These are phyloP conservation scores for Tinea pellionella DNA, from an alignment of 2,888 invertebrate species.

Conservation along the genomic window DNA sequence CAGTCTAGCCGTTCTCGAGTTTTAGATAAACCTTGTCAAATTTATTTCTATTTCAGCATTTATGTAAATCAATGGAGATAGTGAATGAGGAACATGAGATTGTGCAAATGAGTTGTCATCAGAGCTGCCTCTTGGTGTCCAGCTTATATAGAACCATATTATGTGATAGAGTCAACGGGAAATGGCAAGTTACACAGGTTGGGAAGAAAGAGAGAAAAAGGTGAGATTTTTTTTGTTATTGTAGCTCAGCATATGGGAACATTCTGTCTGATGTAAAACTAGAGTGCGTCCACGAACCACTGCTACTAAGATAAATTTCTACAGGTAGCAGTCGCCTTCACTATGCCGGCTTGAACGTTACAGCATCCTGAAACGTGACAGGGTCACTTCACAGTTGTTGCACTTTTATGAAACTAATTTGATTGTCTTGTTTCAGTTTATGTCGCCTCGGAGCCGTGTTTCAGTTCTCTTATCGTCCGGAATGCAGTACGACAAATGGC, in stretches of 20 bases:
- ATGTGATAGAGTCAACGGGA: constrained; percentile 73
- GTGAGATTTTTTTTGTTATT: constrained; percentile 43
- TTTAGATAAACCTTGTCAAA: too few relatives aligned
- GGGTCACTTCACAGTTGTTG: too few relatives aligned
- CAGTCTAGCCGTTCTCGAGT: too few relatives aligned
- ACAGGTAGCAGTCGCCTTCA: too few relatives aligned
- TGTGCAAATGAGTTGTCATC: constrained; percentile 84
- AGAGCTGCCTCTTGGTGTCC: constrained; percentile 80
- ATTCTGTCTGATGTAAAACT: too few relatives aligned
- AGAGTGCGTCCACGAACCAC: too few relatives aligned
- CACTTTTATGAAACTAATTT: too few relatives aligned
- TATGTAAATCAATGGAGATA: constrained; percentile 85
- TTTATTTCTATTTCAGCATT: constrained; percentile 66
- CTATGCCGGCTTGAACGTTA: too few relatives aligned
- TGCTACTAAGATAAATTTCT: too few relatives aligned
- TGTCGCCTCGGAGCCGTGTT: constrained; percentile 62
- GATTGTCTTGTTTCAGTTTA: constrained; percentile 47
- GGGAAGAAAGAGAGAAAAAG: constrained; percentile 89
- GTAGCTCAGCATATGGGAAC: too few relatives aligned
- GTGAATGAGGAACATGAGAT: constrained; percentile 87
- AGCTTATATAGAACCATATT: constrained; percentile 86
- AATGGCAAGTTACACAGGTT: constrained; percentile 81
- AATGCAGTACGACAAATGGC: constrained; percentile 70
- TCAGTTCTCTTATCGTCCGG: constrained; percentile 64
- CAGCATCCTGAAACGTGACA: too few relatives aligned